Evolutionary conservation across 2,797 vertebrate genomes (phyloP), one percentile per base, ranked within the genome.

Genomic region (Pogonophryne albipinna): DNA sequence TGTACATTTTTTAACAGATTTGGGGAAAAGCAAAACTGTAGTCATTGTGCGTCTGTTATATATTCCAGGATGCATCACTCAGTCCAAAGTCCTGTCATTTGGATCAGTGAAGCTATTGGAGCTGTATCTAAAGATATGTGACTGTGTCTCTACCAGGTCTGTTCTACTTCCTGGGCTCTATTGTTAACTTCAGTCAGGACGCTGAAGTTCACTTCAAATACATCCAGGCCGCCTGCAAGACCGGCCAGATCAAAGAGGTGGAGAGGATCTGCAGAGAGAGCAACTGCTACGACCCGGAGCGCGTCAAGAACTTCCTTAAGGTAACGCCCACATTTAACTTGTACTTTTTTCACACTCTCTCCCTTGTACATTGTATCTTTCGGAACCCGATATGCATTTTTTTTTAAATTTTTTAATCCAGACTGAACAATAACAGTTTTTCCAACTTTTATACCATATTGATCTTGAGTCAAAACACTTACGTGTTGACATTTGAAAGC

Each of bases 131-230:
- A n/a, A 50, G 64, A 0, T 38, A 46, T 53, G 51, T 59, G 46
- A 19, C 53, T 69, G 16, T 64, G 17, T 85, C 16, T 83, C 80
- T 89, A 87, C 67, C 51, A 99, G 97, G 97, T 90, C 93, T 99
- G 51, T 99, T 99, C 92, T 99, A 99, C 94, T 99, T 99, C 94
- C 92, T 99, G 94, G 97, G 97, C 78, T 99, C 97, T 27, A 99
- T 99, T 89, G 97, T 99, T 70, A 99, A 99, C 96, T 99, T 99
- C 92, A 99, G 97, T 87, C 97, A 99, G 93, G 97, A 99, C 87
- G 96, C 97, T 17, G 97, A 99, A 69, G 97, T 99, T 70, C 97
- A 99, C 91, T 99, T 99, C 95, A 99, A 99, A 86, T 99, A 99
- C 84, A 99, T 99, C 85, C 97, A 99, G 87, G 97, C 97, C 7